A percentile compares a stretch with the other conserved stretches of the same genome.
Conservation (phyloP, 1,140 invertebrate genomes). For the Dendroctonus ponderosae region DNA sequence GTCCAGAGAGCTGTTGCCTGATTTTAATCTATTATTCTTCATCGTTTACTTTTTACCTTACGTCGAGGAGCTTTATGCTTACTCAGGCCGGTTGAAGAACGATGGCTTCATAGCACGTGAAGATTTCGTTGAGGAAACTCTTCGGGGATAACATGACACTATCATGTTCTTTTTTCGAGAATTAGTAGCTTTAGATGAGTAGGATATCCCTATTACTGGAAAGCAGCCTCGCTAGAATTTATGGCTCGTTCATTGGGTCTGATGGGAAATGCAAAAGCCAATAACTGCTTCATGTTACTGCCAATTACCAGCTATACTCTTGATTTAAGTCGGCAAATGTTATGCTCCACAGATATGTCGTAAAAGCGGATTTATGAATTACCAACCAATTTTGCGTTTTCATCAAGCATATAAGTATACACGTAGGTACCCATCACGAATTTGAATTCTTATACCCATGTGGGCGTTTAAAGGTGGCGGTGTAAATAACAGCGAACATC, state of each 20-base stretch:
- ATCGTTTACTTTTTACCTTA: slow-evolving; percentile 23
- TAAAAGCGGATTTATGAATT: too few relatives aligned
- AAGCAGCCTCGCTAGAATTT: too few relatives aligned
- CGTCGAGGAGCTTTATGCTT: slow-evolving; percentile 18
- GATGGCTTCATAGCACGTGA: slow-evolving; percentile 13
- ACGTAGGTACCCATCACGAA: background rate
- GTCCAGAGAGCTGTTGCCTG: slow-evolving; percentile 30
- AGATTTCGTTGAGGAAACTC: slow-evolving; percentile 2
- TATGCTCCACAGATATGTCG: too few relatives aligned
- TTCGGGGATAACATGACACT: slow-evolving; percentile 38
- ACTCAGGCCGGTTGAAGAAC: background rate
- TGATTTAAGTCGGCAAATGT: too few relatives aligned
- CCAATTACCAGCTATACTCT: too few relatives aligned
- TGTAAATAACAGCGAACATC: slow-evolving; percentile 32
- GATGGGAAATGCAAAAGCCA: too few relatives aligned
- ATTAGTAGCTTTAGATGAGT: slow-evolving; percentile 35
- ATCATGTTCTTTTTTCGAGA: slow-evolving; percentile 34
- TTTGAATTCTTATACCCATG: slow-evolving; percentile 29
- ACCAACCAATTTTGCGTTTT: too few relatives aligned
- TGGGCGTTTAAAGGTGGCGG: slow-evolving; percentile 37
- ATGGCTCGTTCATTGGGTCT: too few relatives aligned
- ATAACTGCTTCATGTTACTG: too few relatives aligned
- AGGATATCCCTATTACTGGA: slow-evolving; percentile 33
- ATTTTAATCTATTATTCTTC: slow-evolving; percentile 35
- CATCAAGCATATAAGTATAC: too few relatives aligned